A percentile compares a stretch with the other conserved stretches of the same genome.
phyloP scores from a whole-genome alignment of 2,888 invertebrate species.

The Pelosia muscerda region DNA sequence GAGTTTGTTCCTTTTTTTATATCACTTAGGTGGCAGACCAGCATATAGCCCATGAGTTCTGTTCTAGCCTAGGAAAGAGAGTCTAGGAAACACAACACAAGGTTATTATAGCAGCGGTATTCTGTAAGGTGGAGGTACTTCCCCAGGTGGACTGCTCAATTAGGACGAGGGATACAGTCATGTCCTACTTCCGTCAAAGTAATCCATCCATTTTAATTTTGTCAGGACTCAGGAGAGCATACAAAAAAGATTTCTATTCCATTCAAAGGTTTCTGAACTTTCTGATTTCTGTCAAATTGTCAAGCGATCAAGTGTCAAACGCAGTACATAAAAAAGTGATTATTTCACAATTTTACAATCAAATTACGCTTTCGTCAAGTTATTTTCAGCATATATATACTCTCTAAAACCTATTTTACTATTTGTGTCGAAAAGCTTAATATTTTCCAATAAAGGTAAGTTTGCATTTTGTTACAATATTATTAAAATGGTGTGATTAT shows the following conservation, averaged over 20 bases:
- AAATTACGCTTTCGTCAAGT: neutral
- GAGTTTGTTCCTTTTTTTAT: too few relatives aligned
- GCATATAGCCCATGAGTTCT: too few relatives aligned
- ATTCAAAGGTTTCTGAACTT: neutral
- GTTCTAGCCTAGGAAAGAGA: too few relatives aligned
- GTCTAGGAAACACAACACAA: too few relatives aligned
- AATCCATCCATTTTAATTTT: too few relatives aligned
- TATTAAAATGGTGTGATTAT: neutral
- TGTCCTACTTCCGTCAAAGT: too few relatives aligned
- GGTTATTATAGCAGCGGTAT: too few relatives aligned
- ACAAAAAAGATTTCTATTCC: neutral
- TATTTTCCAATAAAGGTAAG: slow-evolving; percentile 4
- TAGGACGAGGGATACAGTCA: too few relatives aligned
- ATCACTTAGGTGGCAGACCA: too few relatives aligned
- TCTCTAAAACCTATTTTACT: neutral
- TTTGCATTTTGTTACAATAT: neutral
- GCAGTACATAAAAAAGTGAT: neutral
- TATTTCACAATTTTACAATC: slow-evolving; percentile 4
- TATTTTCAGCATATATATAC: neutral
- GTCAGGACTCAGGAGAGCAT: too few relatives aligned
- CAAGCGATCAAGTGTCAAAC: slow-evolving; percentile 8
- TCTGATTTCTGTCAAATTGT: neutral
- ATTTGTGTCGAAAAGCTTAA: neutral
- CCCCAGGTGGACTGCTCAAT: too few relatives aligned
- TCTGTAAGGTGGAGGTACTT: too few relatives aligned